These are phyloP conservation scores for Cebidichthys violaceus DNA, from an alignment of 2,113 vertebrate species.

Conservation along the genomic window DNA sequence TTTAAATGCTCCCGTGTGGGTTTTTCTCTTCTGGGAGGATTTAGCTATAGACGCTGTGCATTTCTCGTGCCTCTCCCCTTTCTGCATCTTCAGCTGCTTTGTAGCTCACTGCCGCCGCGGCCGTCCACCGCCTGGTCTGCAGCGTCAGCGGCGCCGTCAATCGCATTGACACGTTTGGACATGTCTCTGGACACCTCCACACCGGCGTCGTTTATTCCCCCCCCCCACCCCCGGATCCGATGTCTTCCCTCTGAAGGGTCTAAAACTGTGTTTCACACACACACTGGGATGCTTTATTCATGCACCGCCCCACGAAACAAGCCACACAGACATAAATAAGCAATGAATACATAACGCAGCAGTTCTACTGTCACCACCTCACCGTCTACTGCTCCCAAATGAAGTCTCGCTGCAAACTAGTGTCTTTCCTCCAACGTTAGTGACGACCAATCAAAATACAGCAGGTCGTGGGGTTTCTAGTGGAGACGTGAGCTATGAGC, in stretches of 20 bases:
- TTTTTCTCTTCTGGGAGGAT: slow-evolving; percentile 38
- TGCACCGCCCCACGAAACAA: not conserved
- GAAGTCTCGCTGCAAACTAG: not conserved
- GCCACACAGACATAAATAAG: not conserved
- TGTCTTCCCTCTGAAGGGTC: not conserved
- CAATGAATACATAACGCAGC: not conserved
- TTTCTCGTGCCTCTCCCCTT: slow-evolving; percentile 36
- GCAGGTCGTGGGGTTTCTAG: no score
- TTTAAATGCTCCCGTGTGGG: slow-evolving; percentile 38
- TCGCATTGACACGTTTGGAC: not conserved
- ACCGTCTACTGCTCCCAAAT: no score
- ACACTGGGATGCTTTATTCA: not conserved
- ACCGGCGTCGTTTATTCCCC: not conserved
- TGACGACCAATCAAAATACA: not conserved
- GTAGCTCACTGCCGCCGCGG: slow-evolving; percentile 10
- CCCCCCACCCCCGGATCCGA: not conserved
- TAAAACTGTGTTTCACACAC: not conserved
- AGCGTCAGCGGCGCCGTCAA: not conserved
- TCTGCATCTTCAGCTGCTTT: slow-evolving; percentile 58
- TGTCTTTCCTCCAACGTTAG: not conserved
- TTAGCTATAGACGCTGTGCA: slow-evolving; percentile 35
- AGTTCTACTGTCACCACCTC: not conserved
- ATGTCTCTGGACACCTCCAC: not conserved
- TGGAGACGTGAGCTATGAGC: not conserved
- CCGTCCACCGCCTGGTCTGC: slow-evolving; percentile 1